phyloP scores from a whole-genome alignment of 2,113 vertebrate species.

The Strix aluco region DNA sequence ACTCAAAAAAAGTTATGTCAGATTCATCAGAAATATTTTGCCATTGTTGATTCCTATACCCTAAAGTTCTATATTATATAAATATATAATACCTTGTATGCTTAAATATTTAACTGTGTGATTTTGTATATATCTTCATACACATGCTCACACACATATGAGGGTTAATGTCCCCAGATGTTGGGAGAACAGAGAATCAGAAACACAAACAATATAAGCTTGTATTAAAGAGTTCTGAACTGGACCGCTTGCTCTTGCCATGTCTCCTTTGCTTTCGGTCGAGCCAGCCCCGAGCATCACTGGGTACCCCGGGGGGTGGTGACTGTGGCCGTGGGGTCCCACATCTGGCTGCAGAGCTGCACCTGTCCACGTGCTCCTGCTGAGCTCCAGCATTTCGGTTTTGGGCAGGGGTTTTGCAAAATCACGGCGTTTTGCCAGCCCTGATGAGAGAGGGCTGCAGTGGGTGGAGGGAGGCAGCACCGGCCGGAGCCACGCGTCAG shows the following conservation, averaged over 20 bases:
- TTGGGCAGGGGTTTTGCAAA: neutral
- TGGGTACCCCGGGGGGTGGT: fast-evolving
- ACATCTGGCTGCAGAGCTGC: slow-evolving; percentile 13
- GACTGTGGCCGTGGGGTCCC: neutral
- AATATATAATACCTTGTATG: slow-evolving; percentile 85
- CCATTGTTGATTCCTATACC: slow-evolving; percentile 83
- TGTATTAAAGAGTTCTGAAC: slow-evolving; percentile 76
- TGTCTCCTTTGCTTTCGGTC: slow-evolving; percentile 55
- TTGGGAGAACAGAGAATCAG: slow-evolving; percentile 60
- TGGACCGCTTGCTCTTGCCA: slow-evolving; percentile 26
- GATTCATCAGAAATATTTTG: slow-evolving; percentile 82
- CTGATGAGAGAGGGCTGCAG: neutral
- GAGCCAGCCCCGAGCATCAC: fast-evolving
- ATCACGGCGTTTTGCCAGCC: fast-evolving
- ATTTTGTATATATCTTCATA: slow-evolving; percentile 72
- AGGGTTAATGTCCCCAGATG: slow-evolving; percentile 65
- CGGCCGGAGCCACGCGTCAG: fast-evolving
- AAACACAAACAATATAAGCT: slow-evolving; percentile 70
- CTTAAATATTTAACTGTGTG: slow-evolving; percentile 76
- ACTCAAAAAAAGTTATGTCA: slow-evolving; percentile 68
- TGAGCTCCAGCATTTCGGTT: neutral
- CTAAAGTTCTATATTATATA: slow-evolving; percentile 86
- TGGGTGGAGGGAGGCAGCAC: fast-evolving
- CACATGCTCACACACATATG: slow-evolving; percentile 43
- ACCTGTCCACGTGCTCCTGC: neutral